These are phyloP conservation scores for Eriocheir sinensis DNA, from an alignment of 1,140 invertebrate species.

Conservation along the genomic window DNA sequence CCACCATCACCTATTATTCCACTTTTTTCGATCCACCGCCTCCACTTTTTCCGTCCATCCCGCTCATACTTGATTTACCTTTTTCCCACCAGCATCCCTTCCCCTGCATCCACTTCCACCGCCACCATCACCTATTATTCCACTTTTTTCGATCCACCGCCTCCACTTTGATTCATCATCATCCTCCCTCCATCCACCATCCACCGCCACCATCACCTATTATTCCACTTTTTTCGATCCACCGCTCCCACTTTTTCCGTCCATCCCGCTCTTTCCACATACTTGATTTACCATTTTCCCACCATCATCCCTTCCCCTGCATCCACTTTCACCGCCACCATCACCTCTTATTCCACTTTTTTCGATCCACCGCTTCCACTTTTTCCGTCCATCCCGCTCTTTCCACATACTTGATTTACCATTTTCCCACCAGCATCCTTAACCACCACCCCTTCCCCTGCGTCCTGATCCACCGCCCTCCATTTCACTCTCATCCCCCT, in stretches of 20 bases:
- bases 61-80: background rate
- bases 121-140: background rate
- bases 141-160: background rate
- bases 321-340: background rate
- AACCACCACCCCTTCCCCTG: background rate
- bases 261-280: background rate
- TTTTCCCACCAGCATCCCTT: background rate
- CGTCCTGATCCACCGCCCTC: background rate
- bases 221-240: background rate
- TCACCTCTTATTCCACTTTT: background rate
- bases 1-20: background rate
- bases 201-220: background rate
- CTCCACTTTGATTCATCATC: background rate
- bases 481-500: background rate
- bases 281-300: background rate
- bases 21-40: background rate
- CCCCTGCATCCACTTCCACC: background rate
- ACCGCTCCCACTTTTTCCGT: background rate
- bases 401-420: no score
- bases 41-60: background rate
- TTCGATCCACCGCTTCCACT: background rate
- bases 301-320: background rate
- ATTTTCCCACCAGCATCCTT: no score
- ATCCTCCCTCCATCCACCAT: background rate
- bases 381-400: background rate